A percentile compares a stretch with the other conserved stretches of the same genome.
These are phyloP conservation scores for Clavelina lepadiformis DNA, from an alignment of 23 tunicate genomes.

Conservation along the genomic window DNA sequence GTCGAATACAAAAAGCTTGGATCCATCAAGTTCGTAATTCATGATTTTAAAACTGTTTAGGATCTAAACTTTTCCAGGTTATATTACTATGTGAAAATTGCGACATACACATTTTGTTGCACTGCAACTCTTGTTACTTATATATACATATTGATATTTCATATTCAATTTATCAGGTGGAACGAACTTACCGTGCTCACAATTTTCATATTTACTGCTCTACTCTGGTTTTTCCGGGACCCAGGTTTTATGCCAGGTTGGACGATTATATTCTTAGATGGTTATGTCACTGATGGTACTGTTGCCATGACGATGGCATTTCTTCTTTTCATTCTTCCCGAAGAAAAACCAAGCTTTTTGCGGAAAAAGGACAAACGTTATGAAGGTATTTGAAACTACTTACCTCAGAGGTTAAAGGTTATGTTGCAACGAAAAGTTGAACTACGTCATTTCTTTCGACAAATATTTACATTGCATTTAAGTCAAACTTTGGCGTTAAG, in stretches of 20 bases:
- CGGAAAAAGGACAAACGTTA: too few relatives aligned
- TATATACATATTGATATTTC: neutral
- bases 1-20: slow-evolving; percentile 26
- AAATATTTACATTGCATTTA: too few relatives aligned
- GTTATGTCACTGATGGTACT: slow-evolving; percentile 52
- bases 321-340: slow-evolving; percentile 47
- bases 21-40: slow-evolving; percentile 4
- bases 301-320: slow-evolving; percentile 66
- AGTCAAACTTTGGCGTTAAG: too few relatives aligned
- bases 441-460: too few relatives aligned
- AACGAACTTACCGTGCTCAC: slow-evolving; percentile 45
- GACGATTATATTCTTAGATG: slow-evolving; percentile 34
- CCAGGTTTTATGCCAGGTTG: slow-evolving; percentile 88
- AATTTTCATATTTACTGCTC: slow-evolving; percentile 24
- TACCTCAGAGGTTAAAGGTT: too few relatives aligned
- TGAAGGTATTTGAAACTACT: too few relatives aligned
- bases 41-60: too few relatives aligned
- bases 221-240: slow-evolving; percentile 79
- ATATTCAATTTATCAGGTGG: slow-evolving; percentile 38
- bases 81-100: too few relatives aligned
- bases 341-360: slow-evolving; percentile 24
- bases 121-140: neutral
- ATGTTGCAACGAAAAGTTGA: neutral
- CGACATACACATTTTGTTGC: too few relatives aligned
- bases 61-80: too few relatives aligned